Percentiles rank a stretch among this genome's conserved stretches.
These are phyloP conservation scores for Pluvialis apricaria DNA, from an alignment of 2,113 vertebrate genomes.

Conservation along the genomic window DNA sequence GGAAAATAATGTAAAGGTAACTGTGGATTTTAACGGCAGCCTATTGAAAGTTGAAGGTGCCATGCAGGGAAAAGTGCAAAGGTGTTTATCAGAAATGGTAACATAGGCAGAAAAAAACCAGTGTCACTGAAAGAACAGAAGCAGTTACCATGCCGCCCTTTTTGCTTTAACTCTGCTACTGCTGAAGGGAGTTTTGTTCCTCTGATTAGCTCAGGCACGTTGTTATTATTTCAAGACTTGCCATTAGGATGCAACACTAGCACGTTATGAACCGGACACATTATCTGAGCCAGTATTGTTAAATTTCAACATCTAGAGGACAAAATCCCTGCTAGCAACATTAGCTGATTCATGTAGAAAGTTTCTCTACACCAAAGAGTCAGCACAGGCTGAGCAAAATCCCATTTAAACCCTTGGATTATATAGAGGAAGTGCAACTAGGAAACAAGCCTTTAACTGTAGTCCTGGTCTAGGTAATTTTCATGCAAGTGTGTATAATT, in stretches of 20 bases:
- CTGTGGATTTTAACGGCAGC: not conserved
- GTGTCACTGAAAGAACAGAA: not conserved
- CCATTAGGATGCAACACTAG: not conserved
- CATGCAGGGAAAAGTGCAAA: not conserved
- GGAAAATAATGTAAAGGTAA: not conserved
- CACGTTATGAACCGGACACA: not conserved
- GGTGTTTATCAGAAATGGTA: not conserved
- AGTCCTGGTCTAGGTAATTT: not conserved
- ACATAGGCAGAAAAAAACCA: not conserved
- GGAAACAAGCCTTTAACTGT: not conserved
- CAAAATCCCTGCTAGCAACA: not conserved
- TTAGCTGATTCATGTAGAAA: not conserved
- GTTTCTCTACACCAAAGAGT: not conserved
- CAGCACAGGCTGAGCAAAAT: constrained; percentile 1
- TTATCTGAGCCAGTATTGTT: not conserved
- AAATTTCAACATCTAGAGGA: not conserved
- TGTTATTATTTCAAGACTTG: not conserved
- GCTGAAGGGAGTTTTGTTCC: not conserved
- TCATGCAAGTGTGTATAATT: not conserved
- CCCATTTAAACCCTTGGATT: not conserved
- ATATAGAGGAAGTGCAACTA: not conserved
- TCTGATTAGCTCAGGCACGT: not conserved
- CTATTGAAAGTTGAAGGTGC: not conserved
- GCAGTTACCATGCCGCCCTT: not conserved
- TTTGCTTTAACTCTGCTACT: not conserved